phyloP scores from a whole-genome alignment of 2,797 vertebrate genomes.

The Valencia hispanica region DNA sequence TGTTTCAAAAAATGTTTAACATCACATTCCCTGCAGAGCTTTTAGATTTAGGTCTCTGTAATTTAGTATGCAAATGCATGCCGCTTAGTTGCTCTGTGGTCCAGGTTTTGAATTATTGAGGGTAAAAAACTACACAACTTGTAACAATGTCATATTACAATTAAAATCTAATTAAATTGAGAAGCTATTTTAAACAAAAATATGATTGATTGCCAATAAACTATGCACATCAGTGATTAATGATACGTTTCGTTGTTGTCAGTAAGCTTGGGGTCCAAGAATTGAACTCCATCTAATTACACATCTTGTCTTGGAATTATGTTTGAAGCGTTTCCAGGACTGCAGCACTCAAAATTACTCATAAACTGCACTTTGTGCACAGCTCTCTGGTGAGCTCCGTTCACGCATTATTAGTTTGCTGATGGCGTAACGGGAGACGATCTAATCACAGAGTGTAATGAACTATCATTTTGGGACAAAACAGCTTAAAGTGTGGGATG shows the following conservation, averaged over 20 bases:
- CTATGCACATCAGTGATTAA: not conserved
- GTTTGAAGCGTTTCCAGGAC: constrained; percentile 31
- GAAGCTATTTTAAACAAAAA: not conserved
- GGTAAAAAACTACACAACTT: not conserved
- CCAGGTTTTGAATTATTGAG: not conserved
- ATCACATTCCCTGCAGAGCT: not conserved
- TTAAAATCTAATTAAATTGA: constrained; percentile 13
- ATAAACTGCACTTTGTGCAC: constrained; percentile 1
- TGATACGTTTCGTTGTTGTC: constrained; percentile 5
- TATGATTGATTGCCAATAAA: not conserved
- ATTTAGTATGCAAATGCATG: not conserved
- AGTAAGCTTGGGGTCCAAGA: constrained; percentile 2
- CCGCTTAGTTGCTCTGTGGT: not conserved
- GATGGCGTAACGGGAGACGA: constrained; percentile 1
- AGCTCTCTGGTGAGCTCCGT: not conserved
- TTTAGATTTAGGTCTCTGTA: not conserved
- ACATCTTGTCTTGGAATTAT: constrained; percentile 17
- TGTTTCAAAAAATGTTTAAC: not conserved
- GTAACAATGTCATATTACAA: not conserved
- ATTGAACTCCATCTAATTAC: constrained; percentile 25
- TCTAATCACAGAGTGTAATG: constrained; percentile 2
- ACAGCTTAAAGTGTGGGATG: not conserved
- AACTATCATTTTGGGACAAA: not conserved
- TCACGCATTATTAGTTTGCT: constrained; percentile 8
- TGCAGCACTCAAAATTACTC: constrained; percentile 13